Conservation (phyloP, 2,888 invertebrate species). For the Platynereis dumerilii region DNA sequence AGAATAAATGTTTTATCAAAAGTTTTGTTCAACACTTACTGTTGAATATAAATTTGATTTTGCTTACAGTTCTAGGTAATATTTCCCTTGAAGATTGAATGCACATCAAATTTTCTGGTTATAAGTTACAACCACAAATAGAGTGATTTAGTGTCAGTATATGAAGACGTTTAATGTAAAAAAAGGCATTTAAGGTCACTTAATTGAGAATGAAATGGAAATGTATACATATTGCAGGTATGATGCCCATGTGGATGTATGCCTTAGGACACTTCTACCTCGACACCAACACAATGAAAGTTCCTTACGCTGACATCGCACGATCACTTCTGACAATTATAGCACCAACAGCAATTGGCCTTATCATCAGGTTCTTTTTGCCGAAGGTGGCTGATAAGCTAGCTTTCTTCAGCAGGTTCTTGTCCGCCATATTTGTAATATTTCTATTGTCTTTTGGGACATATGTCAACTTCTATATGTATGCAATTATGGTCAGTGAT, state of each 20-base stretch:
- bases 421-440: constrained; percentile 62
- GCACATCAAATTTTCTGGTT: too few relatives aligned
- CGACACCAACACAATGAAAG: constrained; percentile 42
- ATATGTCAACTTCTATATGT: constrained; percentile 64
- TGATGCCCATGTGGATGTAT: constrained; percentile 67
- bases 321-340: constrained; percentile 61
- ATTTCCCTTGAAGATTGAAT: too few relatives aligned
- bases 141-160: too few relatives aligned
- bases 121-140: too few relatives aligned
- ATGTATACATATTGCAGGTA: too few relatives aligned
- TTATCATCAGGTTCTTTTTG: constrained; percentile 60
- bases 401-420: constrained; percentile 58
- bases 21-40: too few relatives aligned
- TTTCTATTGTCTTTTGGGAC: constrained; percentile 63
- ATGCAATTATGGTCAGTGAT: constrained; percentile 56
- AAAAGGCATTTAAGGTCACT: too few relatives aligned
- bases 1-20: too few relatives aligned
- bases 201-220: too few relatives aligned
- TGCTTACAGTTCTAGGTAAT: too few relatives aligned
- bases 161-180: too few relatives aligned
- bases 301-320: constrained; percentile 63
- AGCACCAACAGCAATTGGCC: constrained; percentile 64
- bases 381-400: constrained; percentile 55
- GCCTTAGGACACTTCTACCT: constrained; percentile 61
- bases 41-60: too few relatives aligned